phyloP scores from a whole-genome alignment of 2,797 vertebrate genomes.

The Furcifer pardalis region DNA sequence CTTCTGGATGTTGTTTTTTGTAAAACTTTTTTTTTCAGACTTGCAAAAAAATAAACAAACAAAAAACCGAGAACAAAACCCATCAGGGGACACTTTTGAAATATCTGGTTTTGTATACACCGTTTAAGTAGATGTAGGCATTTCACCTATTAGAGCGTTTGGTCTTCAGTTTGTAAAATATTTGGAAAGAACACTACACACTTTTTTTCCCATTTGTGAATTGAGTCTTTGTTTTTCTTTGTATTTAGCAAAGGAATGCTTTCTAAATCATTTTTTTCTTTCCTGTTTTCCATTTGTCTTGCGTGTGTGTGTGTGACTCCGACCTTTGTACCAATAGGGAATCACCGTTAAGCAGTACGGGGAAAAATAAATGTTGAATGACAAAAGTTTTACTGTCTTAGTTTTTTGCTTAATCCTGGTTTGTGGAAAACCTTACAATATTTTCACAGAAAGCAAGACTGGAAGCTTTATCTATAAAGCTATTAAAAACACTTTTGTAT shows the following conservation, averaged over 20 bases:
- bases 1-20: constrained; percentile 40
- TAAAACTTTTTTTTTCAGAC: constrained; percentile 17
- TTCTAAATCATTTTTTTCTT: background rate
- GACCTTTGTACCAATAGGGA: constrained; percentile 37
- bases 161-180: constrained; percentile 36
- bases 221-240: constrained; percentile 1
- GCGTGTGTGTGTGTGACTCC: constrained; percentile 34
- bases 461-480: background rate
- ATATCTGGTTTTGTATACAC: constrained; percentile 47
- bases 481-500: too few relatives aligned
- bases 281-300: constrained; percentile 30
- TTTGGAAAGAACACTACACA: constrained; percentile 6
- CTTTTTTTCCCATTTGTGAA: constrained; percentile 6
- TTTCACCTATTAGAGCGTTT: constrained; percentile 20
- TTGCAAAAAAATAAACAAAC: constrained; percentile 26
- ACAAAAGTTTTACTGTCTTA: background rate
- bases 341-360: constrained; percentile 13
- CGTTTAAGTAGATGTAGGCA: constrained; percentile 16
- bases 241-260: constrained; percentile 18
- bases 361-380: constrained; percentile 43
- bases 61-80: background rate
- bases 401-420: background rate
- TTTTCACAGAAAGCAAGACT: background rate
- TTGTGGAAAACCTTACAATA: background rate
- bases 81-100: constrained; percentile 32